Conservation (phyloP, 2,888 invertebrate genomes). For the Diadegma fenestrale region DNA sequence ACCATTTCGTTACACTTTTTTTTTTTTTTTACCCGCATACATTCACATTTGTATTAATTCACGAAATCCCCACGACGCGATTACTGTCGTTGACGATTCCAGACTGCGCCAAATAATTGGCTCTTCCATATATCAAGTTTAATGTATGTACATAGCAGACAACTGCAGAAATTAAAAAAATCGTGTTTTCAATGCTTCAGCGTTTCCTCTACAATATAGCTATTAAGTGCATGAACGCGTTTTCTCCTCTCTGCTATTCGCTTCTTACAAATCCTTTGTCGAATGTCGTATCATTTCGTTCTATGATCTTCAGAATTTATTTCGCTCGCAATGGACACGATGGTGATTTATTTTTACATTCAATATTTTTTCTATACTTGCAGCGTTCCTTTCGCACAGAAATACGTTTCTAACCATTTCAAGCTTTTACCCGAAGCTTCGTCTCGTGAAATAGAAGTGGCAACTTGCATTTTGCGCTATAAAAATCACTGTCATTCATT, state of each 20-base stretch:
- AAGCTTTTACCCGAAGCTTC: not conserved
- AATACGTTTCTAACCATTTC: not conserved
- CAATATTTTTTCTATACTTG: not conserved
- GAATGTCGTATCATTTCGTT: not conserved
- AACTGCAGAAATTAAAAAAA: not conserved
- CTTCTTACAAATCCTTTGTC: not conserved
- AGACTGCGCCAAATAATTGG: not conserved
- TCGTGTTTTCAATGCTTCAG: not conserved
- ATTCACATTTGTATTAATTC: not conserved
- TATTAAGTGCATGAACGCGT: not conserved
- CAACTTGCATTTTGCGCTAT: not conserved
- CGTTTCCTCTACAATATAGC: constrained; percentile 3
- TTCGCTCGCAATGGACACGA: not conserved
- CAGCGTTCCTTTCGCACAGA: not conserved
- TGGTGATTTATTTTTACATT: not conserved
- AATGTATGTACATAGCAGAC: not conserved
- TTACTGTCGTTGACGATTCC: not conserved
- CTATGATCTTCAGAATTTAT: not conserved
- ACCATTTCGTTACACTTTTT: not conserved
- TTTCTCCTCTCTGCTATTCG: not conserved
- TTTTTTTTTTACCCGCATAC: not conserved
- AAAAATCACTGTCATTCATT: not conserved
- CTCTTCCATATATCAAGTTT: not conserved
- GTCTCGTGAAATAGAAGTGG: not conserved
- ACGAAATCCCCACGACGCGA: not conserved